These are phyloP conservation scores for Hemiprocne comata DNA, from an alignment of 2,113 vertebrate genomes.

Conservation along the genomic window DNA sequence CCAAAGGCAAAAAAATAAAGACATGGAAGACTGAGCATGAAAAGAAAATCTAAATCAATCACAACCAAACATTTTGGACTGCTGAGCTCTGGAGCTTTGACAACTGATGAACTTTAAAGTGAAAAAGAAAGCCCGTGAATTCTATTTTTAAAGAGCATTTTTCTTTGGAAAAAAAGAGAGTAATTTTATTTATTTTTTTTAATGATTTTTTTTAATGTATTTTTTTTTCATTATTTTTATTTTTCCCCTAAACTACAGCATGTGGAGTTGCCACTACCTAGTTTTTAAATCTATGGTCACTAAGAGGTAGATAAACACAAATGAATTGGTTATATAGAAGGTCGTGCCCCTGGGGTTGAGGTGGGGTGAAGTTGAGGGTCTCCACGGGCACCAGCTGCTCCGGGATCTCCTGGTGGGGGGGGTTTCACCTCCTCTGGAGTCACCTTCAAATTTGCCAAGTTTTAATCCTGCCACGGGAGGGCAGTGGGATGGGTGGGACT, in stretches of 20 bases:
- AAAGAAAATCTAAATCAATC: not conserved
- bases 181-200: not conserved
- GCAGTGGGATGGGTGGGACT: not conserved
- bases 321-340: slow-evolving; percentile 25
- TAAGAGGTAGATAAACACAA: slow-evolving; percentile 98
- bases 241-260: slow-evolving; percentile 85
- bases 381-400: not conserved
- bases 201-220: too few species aligned
- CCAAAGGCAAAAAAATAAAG: not conserved
- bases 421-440: not conserved
- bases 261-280: slow-evolving; percentile 89
- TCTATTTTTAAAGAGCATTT: slow-evolving; percentile 66
- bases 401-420: too few species aligned
- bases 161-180: slow-evolving; percentile 88
- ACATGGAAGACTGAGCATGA: not conserved
- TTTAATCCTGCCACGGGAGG: not conserved
- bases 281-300: slow-evolving; percentile 79
- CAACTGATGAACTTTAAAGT: not conserved
- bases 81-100: slow-evolving; percentile 35
- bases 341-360: not conserved
- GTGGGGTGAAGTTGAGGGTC: not conserved
- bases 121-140: slow-evolving; percentile 31
- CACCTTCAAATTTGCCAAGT: not conserved
- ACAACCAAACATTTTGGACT: not conserved
- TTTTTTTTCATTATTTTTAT: slow-evolving; percentile 44